Base-by-base conservation (phyloP, 2,888 invertebrate genomes). In the Eudasyphora cyanicolor region DNA sequence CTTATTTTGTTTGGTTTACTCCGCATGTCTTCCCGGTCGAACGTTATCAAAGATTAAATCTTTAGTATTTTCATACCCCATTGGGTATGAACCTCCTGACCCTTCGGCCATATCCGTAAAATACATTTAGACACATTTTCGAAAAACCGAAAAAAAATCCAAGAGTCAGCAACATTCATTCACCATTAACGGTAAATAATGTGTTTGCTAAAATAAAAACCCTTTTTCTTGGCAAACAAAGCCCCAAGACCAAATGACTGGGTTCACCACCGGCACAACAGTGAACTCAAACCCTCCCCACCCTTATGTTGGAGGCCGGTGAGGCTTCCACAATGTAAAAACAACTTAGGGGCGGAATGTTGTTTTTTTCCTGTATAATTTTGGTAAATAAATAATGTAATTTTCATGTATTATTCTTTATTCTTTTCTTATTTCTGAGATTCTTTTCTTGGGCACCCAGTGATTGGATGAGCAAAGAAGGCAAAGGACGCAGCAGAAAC, bases 91-190 rank as follows among this genome's bases (percentile, higher is more conserved):
- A n/a, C n/a, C 21, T 21, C 51, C 7, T 45, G 2, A n/a, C n/a
- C 19, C n/a, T 51, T 51, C 51, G 10, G 12, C 19, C 57, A 57
- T 24, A 27, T 24, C 57, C 4, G 4, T n/a, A 35, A 57, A 24
- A 14, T 5, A 12, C 57, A 57, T 57, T 57, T 27, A 57, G 57
- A 27, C 57, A 57, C 24, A 57, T 12, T 51, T 57, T 57, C 24
- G 57, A 67, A 14, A 69, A 69, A 38, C 6, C 2, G 27, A 32
- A 5, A 14, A 32, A 35, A 73, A 54, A 35, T 21, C 27, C 29
- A 73, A 69, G 29, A 49, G 21, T 69, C 71, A 73, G 35, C 71
- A 19, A 73, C 38, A 73, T 51, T n/a, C 71, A 19, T 71, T 71
- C 14, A 17, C 29, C 71, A 32, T 51, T 35, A 71, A 17, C 42